Evolutionary conservation across 2,797 vertebrate species (phyloP), one percentile per base, ranked within the genome.

Genomic region (Karalla daura): DNA sequence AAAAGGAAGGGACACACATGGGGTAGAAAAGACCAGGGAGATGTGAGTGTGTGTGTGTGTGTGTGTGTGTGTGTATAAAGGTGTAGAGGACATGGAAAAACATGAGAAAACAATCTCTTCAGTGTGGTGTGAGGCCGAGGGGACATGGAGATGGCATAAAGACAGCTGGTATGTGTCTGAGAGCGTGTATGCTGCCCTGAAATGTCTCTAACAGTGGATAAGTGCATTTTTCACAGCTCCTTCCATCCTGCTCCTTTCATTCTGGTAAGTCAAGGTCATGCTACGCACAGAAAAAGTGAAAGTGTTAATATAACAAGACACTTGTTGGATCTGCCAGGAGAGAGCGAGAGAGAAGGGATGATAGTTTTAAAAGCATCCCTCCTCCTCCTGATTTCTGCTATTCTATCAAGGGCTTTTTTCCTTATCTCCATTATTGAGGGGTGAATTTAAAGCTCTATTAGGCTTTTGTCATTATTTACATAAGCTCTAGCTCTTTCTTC

Each of bases 41-140:
- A 7, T 21, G 17, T 37, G 51, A 25, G 35, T 33, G 51, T 18
- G 15, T 37, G 41, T 32, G 37, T 32, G 50, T 33, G 18, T 45
- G 17, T 36, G 35, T 32, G 36, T 45, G 17, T 41, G 41, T 25
- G 36, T 27, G 49, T 23, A 49, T 32, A 51, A 37, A 39, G 44
- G 13, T 52, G 30, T 36, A 41, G 54, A 74, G 39, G 46, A 56
- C 53, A 60, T 9, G 13, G 35, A 77, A 76, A 77, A 80, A 85
- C 73, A 83, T n/a, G 43, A 73, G 78, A 81, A 85, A 85, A 88
- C 85, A 87, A 81, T 87, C 64, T 88, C 70, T 63, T 59, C 24
- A n/a, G 36, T 84, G 83, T 53, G 23, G 13, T 3, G 65, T 69
- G 75, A 80, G 51, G 44, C 3, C 12, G 41, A 27, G 37, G 55